Conservation (phyloP, 2,888 invertebrate species). For the Gymnosoma rotundatum region DNA sequence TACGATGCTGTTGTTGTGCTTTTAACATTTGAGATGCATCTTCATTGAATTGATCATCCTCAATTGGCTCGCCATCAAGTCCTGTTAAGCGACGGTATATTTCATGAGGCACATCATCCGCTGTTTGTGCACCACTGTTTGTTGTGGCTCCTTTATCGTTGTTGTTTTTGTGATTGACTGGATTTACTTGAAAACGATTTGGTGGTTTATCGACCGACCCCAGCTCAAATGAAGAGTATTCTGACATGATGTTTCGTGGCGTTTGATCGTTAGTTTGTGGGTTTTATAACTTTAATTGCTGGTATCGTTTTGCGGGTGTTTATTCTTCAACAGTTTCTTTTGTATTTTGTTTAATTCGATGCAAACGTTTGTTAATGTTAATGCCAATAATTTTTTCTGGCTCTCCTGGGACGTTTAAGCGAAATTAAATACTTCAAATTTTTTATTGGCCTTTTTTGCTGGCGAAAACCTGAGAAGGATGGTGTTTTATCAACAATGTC, state of each 20-base stretch:
- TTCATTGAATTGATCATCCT: conserved; percentile 81
- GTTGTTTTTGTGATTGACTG: conserved; percentile 80
- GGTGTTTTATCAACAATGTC: conserved; percentile 32
- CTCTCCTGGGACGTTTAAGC: background rate
- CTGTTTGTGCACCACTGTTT: background rate
- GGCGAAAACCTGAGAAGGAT: background rate
- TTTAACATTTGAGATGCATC: conserved; percentile 78
- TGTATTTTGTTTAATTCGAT: background rate
- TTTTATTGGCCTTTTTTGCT: background rate
- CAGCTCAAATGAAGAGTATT: conserved; percentile 80
- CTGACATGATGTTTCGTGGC: conserved; percentile 77
- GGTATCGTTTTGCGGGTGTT: background rate
- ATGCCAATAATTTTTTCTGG: no score
- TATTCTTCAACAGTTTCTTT: no score
- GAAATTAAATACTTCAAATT: background rate
- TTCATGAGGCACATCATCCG: conserved; percentile 76
- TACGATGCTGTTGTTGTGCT: conserved; percentile 77
- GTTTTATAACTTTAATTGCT: background rate
- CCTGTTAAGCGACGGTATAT: conserved; percentile 80
- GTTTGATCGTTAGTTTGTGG: background rate
- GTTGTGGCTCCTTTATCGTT: conserved; percentile 71
- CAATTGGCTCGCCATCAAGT: conserved; percentile 78
- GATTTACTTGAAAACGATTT: conserved; percentile 82
- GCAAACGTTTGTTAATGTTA: background rate
- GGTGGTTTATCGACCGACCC: conserved; percentile 81